Evolutionary conservation across 2,888 invertebrate genomes (phyloP).

Genomic region (Phyllotreta cruciferae): DNA sequence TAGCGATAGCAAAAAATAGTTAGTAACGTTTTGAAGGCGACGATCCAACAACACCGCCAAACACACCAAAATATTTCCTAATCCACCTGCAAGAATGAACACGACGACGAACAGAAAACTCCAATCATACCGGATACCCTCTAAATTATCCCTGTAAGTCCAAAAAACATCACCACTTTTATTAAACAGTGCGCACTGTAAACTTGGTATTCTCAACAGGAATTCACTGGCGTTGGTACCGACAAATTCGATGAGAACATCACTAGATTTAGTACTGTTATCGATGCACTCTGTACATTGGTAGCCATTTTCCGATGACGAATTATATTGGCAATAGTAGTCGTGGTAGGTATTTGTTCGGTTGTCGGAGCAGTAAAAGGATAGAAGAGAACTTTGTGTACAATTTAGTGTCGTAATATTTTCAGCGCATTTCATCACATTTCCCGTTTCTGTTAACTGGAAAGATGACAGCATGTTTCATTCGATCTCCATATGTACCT

Average conservation of each 20-base stretch:
- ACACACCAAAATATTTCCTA: slow-evolving; percentile 93
- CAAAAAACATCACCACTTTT: slow-evolving; percentile 48
- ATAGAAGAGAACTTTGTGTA: slow-evolving; percentile 36
- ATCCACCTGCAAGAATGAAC: slow-evolving; percentile 86
- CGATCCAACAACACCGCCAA: slow-evolving; percentile 91
- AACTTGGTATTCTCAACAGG: slow-evolving; percentile 42
- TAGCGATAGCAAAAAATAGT: slow-evolving; percentile 92
- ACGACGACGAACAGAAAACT: slow-evolving; percentile 83
- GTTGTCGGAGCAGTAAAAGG: slow-evolving; percentile 44
- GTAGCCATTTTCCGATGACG: slow-evolving; percentile 37
- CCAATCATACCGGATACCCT: slow-evolving; percentile 71
- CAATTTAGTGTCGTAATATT: slow-evolving; percentile 39
- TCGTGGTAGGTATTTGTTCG: slow-evolving; percentile 41
- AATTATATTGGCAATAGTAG: slow-evolving; percentile 47
- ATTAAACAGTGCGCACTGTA: slow-evolving; percentile 48
- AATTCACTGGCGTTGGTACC: slow-evolving; percentile 45
- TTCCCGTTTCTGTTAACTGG: slow-evolving; percentile 26
- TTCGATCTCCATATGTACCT: slow-evolving; percentile 35
- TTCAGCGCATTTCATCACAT: slow-evolving; percentile 37
- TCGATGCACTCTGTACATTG: slow-evolving; percentile 44
- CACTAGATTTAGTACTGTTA: slow-evolving; percentile 40
- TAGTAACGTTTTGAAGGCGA: slow-evolving; percentile 91
- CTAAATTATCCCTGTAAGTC: slow-evolving; percentile 46
- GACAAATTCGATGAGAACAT: slow-evolving; percentile 41
- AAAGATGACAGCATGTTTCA: slow-evolving; percentile 44